Evolutionary conservation across 2,113 vertebrate species (phyloP), one percentile per base, ranked within the genome.

Genomic region (Leucosticte australis): DNA sequence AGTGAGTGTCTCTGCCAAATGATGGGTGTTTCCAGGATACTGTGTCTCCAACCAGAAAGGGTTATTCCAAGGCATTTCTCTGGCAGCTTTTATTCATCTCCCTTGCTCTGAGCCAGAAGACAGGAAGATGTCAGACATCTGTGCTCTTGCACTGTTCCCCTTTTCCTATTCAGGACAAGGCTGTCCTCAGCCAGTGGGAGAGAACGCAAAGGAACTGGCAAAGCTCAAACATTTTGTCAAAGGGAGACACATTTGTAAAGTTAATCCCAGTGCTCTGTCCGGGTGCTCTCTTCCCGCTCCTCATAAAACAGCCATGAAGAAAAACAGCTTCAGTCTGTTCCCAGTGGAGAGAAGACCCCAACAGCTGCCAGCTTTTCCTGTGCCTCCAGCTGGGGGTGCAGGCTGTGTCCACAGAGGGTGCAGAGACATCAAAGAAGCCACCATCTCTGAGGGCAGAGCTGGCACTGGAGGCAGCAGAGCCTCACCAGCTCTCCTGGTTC

Each of bases 11-110:
- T 74, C 30, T 91, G 92, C 96, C 87, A 89, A 92, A 31, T 42
- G 59, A 83, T 52, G 78, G 71, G 55, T 71, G 68, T 96, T 95
- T 92, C 78, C 95, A 95, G 75, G 71, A 93, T 90, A n/a, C 53
- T 68, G 60, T 59, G 69, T 91, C 42, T 76, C 64, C 82, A 86
- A 59, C 88, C 73, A 89, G 74, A 91, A 94, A 87, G 86, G 81
- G 91, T 95, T 75, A 77, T 90, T 94, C 76, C 62, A 52, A 94
- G 73, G 71, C 83, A 88, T 73, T 95, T 86, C 71, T 91, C 62
- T 91, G 90, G 56, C 80, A 86, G 81, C 78, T 94, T 89, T 90
- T 65, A 67, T 87, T 92, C 90, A 70, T 89, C 42, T 78, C 60
- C 64, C 52, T 74, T 47, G 64, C 78, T 46, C 77, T 89, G 76